phyloP scores from a whole-genome alignment of 2,113 vertebrate species.

The Eretmochelys imbricata region DNA sequence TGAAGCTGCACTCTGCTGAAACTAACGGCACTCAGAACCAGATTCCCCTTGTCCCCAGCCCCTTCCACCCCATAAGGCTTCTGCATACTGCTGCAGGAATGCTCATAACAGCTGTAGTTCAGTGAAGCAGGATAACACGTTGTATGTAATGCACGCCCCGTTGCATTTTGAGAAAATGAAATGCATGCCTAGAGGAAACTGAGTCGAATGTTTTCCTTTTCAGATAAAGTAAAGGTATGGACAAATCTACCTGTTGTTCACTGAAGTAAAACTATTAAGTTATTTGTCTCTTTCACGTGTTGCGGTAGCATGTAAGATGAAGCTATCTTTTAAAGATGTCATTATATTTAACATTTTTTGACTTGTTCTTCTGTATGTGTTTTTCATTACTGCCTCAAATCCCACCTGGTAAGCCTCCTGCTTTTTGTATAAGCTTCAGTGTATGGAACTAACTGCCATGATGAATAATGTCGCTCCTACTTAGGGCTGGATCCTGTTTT shows the following conservation, averaged over 20 bases:
- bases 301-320: neutral
- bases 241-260: slow-evolving; percentile 61
- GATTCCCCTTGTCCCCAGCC: slow-evolving; percentile 47
- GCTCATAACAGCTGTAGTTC: slow-evolving; percentile 64
- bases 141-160: slow-evolving; percentile 77
- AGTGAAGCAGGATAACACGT: slow-evolving; percentile 51
- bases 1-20: slow-evolving; percentile 68
- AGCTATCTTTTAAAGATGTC: neutral
- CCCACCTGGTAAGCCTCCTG: slow-evolving; percentile 64
- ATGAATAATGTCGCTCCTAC: slow-evolving; percentile 2
- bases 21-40: slow-evolving; percentile 60
- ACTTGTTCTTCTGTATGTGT: slow-evolving; percentile 38
- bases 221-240: slow-evolving; percentile 81
- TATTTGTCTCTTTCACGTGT: neutral
- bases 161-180: slow-evolving; percentile 76
- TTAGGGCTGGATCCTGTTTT: slow-evolving; percentile 21
- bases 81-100: slow-evolving; percentile 74
- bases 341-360: slow-evolving; percentile 26
- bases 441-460: neutral
- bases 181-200: slow-evolving; percentile 81
- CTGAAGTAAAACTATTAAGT: slow-evolving; percentile 36
- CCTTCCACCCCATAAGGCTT: slow-evolving; percentile 79
- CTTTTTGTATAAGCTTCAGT: slow-evolving; percentile 45
- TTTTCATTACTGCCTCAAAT: slow-evolving; percentile 64
- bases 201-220: slow-evolving; percentile 79